phyloP scores from a whole-genome alignment of 1,140 invertebrate species.

The Drosophila guanche region DNA sequence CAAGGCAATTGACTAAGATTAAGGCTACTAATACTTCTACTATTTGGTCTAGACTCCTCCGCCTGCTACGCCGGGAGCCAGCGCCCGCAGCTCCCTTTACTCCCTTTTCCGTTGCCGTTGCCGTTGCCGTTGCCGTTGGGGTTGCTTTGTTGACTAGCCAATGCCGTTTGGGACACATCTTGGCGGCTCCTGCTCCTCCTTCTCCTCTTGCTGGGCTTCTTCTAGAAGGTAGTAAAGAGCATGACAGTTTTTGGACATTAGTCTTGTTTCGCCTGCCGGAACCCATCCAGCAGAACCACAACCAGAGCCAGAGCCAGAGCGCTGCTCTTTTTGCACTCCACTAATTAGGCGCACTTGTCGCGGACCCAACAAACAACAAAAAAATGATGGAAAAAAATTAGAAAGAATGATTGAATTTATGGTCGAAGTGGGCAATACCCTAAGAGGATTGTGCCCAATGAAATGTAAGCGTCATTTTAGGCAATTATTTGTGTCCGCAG shows the following conservation, averaged over 20 bases:
- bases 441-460: too few relatives aligned
- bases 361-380: constrained; percentile 41
- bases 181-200: constrained; percentile 39
- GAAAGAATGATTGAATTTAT: constrained; percentile 28
- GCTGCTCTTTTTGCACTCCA: constrained; percentile 30
- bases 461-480: too few relatives aligned
- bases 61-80: constrained; percentile 43
- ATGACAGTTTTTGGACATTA: constrained; percentile 63
- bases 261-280: constrained; percentile 72
- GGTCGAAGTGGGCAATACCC: too few relatives aligned
- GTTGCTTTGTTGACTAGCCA: constrained; percentile 76
- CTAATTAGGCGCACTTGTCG: constrained; percentile 79
- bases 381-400: constrained; percentile 31
- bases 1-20: constrained; percentile 81
- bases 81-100: constrained; percentile 28
- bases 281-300: constrained; percentile 46
- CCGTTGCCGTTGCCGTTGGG: constrained; percentile 15
- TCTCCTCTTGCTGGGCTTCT: constrained; percentile 28
- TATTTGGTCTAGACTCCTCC: constrained; percentile 78
- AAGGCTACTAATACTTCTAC: constrained; percentile 83
- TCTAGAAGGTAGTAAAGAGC: constrained; percentile 22
- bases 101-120: constrained; percentile 9
- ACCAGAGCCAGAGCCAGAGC: neutral
- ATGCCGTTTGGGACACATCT: constrained; percentile 73
- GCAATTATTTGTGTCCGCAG: too few relatives aligned